phyloP scores from a whole-genome alignment of 2,888 invertebrate species.

The Cyclophora albipunctata region DNA sequence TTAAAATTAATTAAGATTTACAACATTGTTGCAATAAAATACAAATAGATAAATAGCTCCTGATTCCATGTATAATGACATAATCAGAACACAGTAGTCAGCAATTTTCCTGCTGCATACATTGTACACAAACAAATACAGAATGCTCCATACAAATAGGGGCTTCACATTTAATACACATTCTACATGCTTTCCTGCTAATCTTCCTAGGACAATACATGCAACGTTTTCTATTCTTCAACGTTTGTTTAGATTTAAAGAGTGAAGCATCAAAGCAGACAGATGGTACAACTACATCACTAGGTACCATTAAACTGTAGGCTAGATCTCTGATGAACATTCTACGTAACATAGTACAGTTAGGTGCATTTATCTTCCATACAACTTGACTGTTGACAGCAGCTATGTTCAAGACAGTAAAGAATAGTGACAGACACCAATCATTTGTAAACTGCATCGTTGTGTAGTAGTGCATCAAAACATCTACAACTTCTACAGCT shows the following conservation, averaged over 20 bases:
- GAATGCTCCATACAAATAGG: conserved; percentile 60
- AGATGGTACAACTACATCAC: conserved; percentile 8
- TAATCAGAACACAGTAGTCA: too few relatives aligned
- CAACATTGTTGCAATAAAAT: too few relatives aligned
- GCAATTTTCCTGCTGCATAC: too few relatives aligned
- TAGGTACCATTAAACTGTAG: conserved; percentile 39
- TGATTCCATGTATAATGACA: too few relatives aligned
- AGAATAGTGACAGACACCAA: conserved; percentile 61
- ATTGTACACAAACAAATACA: conserved; percentile 34
- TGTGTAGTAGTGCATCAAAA: conserved; percentile 63
- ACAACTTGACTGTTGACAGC: conserved; percentile 62
- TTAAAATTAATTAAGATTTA: too few relatives aligned
- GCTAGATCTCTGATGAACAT: conserved; percentile 54
- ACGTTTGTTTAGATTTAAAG: too few relatives aligned
- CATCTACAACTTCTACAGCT: conserved; percentile 55
- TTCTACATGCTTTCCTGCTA: conserved; percentile 51
- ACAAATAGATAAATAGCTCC: too few relatives aligned
- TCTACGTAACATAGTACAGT: conserved; percentile 36
- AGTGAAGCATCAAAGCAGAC: too few relatives aligned
- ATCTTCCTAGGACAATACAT: conserved; percentile 47
- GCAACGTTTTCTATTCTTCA: conserved; percentile 36
- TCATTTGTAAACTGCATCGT: conserved; percentile 61
- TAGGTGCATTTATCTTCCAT: conserved; percentile 44
- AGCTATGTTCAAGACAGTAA: conserved; percentile 58
- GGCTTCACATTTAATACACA: conserved; percentile 49